Conservation (phyloP, 2,888 invertebrate species). For the Ornithoptera priamus region DNA sequence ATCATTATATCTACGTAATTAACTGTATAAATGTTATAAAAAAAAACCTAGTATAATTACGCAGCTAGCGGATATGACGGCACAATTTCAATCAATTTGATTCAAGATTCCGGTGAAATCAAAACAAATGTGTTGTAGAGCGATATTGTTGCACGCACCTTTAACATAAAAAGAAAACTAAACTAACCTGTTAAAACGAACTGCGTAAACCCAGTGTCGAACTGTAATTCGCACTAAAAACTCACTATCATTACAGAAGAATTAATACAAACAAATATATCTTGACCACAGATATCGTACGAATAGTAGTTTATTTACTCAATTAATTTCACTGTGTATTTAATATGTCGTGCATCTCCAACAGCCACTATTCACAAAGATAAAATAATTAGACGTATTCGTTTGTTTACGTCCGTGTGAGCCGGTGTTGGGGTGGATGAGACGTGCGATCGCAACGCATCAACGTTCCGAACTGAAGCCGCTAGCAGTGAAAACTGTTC, state of each 20-base stretch:
- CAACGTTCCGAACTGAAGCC: constrained; percentile 46
- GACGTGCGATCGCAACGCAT: constrained; percentile 42
- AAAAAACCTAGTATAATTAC: constrained; percentile 9
- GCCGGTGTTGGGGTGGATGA: constrained; percentile 30
- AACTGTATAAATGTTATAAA: not conserved
- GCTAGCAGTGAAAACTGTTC: constrained; percentile 54
- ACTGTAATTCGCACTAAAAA: constrained; percentile 3
- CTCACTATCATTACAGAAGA: not conserved
- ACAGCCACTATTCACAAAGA: constrained; percentile 17
- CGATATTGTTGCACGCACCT: constrained; percentile 33
- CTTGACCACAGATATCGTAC: constrained; percentile 10
- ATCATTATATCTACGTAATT: not conserved
- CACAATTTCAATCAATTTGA: constrained; percentile 30
- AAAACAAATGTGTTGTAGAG: constrained; percentile 36
- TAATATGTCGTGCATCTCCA: constrained; percentile 10
- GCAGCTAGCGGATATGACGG: constrained; percentile 17
- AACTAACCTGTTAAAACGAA: constrained; percentile 48
- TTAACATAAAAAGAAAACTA: constrained; percentile 31
- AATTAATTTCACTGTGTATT: not conserved
- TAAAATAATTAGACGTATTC: constrained; percentile 7
- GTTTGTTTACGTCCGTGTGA: constrained; percentile 44
- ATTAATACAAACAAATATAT: not conserved
- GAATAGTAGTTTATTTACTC: too few species aligned
- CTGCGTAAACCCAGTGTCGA: constrained; percentile 32
- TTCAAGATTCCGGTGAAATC: constrained; percentile 43